phyloP scores from a whole-genome alignment of 2,797 vertebrate species.

The Typhlichthys subterraneus region DNA sequence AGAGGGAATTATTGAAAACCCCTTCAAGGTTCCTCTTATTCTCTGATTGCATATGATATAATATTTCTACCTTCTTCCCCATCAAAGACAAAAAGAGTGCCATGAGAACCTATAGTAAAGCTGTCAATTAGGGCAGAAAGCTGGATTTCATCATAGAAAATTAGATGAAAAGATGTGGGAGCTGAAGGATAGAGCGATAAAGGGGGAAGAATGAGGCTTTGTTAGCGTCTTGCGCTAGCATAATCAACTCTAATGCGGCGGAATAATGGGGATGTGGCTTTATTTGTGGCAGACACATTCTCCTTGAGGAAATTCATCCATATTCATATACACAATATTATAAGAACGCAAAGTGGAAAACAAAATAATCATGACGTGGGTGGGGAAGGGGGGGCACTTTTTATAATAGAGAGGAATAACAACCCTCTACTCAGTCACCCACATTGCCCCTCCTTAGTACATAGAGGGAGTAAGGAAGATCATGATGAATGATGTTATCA shows the following conservation, averaged over 20 bases:
- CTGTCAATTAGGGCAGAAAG: slow-evolving; percentile 57
- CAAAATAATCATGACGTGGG: slow-evolving; percentile 14
- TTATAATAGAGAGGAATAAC: neutral
- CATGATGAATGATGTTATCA: slow-evolving; percentile 17
- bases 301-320: slow-evolving; percentile 13
- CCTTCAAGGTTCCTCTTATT: slow-evolving; percentile 59
- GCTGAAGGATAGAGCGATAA: slow-evolving; percentile 39
- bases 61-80: slow-evolving; percentile 54
- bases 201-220: slow-evolving; percentile 39
- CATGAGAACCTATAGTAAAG: slow-evolving; percentile 36
- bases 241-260: slow-evolving; percentile 30
- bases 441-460: slow-evolving; percentile 7
- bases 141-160: slow-evolving; percentile 45
- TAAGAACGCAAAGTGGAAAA: slow-evolving; percentile 9
- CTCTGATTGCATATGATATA: slow-evolving; percentile 61
- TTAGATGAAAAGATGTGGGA: slow-evolving; percentile 48
- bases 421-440: slow-evolving; percentile 10
- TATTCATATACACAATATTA: slow-evolving; percentile 8
- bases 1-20: slow-evolving; percentile 53
- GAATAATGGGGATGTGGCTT: slow-evolving; percentile 1
- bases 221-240: slow-evolving; percentile 30
- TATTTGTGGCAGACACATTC: slow-evolving; percentile 4
- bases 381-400: neutral
- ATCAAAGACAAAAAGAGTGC: slow-evolving; percentile 49
- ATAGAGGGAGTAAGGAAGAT: neutral